Percentiles rank a stretch among this genome's conserved stretches.
Conservation (phyloP, 2,797 vertebrate species). For the Anguilla marmorata region DNA sequence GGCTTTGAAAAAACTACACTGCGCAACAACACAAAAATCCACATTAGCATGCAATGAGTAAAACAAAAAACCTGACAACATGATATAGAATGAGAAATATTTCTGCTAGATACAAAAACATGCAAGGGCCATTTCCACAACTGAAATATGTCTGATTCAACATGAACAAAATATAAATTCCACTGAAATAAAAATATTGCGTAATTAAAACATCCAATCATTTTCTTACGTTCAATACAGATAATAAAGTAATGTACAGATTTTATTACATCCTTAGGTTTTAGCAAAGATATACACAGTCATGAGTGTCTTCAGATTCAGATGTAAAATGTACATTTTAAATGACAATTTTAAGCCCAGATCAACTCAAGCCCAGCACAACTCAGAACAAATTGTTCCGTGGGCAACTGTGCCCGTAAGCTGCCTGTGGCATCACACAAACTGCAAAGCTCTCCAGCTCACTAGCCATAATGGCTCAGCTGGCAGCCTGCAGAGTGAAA, state of each 20-base stretch:
- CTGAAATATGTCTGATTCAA: not conserved
- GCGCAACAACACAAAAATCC: not conserved
- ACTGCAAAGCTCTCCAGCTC: too few species aligned
- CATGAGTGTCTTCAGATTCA: too few species aligned
- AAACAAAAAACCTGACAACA: not conserved
- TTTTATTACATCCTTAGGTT: not conserved
- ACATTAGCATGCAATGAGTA: not conserved
- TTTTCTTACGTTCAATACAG: not conserved
- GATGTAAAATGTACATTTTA: too few species aligned
- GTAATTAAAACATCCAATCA: too few species aligned
- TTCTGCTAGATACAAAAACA: not conserved
- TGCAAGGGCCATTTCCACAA: not conserved
- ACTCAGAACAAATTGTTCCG: too few species aligned
- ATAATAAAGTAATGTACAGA: not conserved
- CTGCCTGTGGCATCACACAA: too few species aligned
- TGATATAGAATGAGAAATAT: not conserved
- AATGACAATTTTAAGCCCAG: too few species aligned
- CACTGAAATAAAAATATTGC: not conserved
- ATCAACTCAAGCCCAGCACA: too few species aligned
- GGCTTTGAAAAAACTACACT: not conserved
- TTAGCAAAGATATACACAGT: too few species aligned
- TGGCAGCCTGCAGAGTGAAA: too few species aligned
- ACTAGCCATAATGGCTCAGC: too few species aligned
- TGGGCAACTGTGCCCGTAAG: too few species aligned
- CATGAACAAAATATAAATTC: not conserved